These are phyloP conservation scores for Pammene fasciana DNA, from an alignment of 2,888 invertebrate genomes.

Conservation along the genomic window DNA sequence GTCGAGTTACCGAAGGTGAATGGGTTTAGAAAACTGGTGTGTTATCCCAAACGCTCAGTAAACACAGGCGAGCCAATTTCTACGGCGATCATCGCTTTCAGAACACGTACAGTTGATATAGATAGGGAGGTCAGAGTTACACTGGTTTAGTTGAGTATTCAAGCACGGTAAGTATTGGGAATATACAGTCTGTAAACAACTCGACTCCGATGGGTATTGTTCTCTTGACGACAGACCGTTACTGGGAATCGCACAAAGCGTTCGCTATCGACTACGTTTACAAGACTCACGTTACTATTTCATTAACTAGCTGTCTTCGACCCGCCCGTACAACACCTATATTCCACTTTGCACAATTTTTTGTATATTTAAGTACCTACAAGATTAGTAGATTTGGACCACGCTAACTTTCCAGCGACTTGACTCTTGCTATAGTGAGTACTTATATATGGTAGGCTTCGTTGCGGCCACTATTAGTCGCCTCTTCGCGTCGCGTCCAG, in stretches of 20 bases:
- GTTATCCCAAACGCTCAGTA: neutral
- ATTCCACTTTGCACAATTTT: neutral
- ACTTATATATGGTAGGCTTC: too few species aligned
- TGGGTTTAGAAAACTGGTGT: constrained; percentile 15
- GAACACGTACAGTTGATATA: neutral
- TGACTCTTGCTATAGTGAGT: too few species aligned
- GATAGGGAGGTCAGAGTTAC: neutral
- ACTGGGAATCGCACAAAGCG: constrained; percentile 20
- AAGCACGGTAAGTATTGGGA: neutral
- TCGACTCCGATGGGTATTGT: constrained; percentile 23
- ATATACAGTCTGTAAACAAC: constrained; percentile 11
- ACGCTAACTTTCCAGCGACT: too few species aligned
- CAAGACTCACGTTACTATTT: constrained; percentile 13
- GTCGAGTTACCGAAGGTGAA: constrained; percentile 29
- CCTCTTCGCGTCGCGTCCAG: too few species aligned
- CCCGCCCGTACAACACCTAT: neutral
- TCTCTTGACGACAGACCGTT: constrained; percentile 20
- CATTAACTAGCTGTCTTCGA: neutral
- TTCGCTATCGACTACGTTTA: constrained; percentile 8
- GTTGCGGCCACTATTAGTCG: too few species aligned
- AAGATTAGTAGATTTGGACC: too few species aligned
- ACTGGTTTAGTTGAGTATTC: neutral
- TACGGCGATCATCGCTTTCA: neutral
- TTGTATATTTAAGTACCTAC: too few species aligned
- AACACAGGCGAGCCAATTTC: neutral